Percentiles rank a stretch among this genome's conserved stretches.
Conservation (phyloP, 1,140 invertebrate species). For the Bombus superbus region DNA sequence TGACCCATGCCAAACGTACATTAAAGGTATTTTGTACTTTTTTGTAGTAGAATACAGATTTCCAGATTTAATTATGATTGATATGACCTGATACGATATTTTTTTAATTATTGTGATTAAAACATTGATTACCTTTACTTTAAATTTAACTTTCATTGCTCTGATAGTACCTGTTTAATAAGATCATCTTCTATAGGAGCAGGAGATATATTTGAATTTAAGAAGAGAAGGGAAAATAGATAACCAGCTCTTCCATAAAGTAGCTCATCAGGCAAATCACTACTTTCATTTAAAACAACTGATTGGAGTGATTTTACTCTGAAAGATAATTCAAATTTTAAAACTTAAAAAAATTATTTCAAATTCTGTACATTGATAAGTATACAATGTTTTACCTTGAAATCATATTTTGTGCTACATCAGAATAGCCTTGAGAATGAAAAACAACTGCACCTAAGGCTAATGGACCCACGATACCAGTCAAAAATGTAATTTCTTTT, state of each 20-base stretch:
- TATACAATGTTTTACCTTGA: slow-evolving; percentile 79
- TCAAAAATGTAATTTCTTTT: slow-evolving; percentile 87
- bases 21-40: slow-evolving; percentile 85
- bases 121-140: not conserved
- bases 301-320: slow-evolving; percentile 84
- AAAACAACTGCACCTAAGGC: slow-evolving; percentile 87
- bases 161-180: slow-evolving; percentile 80
- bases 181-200: slow-evolving; percentile 80
- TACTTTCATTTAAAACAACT: slow-evolving; percentile 80
- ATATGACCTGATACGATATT: slow-evolving; percentile 83
- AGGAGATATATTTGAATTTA: slow-evolving; percentile 85
- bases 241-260: slow-evolving; percentile 94
- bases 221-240: slow-evolving; percentile 89
- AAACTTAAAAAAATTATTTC: not conserved
- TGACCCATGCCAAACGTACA: slow-evolving; percentile 95
- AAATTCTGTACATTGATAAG: not conserved
- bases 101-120: slow-evolving; percentile 8
- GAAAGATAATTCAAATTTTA: slow-evolving; percentile 19
- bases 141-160: not conserved
- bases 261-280: slow-evolving; percentile 89
- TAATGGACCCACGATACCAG: slow-evolving; percentile 90
- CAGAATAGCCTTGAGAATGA: slow-evolving; percentile 80
- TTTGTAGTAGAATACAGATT: slow-evolving; percentile 82
- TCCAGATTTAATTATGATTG: slow-evolving; percentile 87
- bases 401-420: slow-evolving; percentile 80